A percentile compares a stretch with the other conserved stretches of the same genome.
These are phyloP conservation scores for Ophraella communa DNA, from an alignment of 2,888 invertebrate species.

Conservation along the genomic window DNA sequence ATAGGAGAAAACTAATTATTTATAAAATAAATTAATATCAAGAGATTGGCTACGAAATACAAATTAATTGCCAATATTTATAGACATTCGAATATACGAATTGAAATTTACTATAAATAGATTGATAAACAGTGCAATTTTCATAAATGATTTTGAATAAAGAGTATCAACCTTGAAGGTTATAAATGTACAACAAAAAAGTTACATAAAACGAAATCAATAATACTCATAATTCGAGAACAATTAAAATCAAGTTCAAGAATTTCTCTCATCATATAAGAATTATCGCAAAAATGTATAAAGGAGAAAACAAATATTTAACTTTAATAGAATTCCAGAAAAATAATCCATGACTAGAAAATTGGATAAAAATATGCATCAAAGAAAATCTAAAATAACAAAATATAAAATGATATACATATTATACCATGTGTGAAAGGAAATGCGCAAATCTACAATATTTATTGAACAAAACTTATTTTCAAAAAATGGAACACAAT, in stretches of 20 bases:
- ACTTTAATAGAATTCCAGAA: too few relatives aligned
- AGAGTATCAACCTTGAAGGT: background rate
- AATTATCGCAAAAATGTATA: too few relatives aligned
- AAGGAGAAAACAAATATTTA: too few relatives aligned
- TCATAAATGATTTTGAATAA: background rate
- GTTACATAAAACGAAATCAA: background rate
- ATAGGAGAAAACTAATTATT: constrained; percentile 5
- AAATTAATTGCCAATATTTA: background rate
- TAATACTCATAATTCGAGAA: background rate
- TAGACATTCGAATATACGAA: background rate
- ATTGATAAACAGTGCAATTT: background rate
- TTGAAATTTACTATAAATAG: background rate
- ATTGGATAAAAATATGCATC: too few relatives aligned
- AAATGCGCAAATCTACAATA: too few relatives aligned
- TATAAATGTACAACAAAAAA: background rate
- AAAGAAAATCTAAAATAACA: too few relatives aligned
- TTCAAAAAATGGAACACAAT: background rate
- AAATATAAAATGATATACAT: too few relatives aligned
- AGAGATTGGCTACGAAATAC: background rate
- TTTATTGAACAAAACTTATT: too few relatives aligned
- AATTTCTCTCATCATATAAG: background rate
- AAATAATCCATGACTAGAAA: too few relatives aligned
- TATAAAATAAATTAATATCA: constrained; percentile 13
- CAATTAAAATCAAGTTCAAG: background rate
- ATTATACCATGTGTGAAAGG: too few relatives aligned